A percentile compares a stretch with the other conserved stretches of the same genome.
Evolutionary conservation across 2,888 invertebrate species (phyloP).

Genomic region (Nomada goodeniana): DNA sequence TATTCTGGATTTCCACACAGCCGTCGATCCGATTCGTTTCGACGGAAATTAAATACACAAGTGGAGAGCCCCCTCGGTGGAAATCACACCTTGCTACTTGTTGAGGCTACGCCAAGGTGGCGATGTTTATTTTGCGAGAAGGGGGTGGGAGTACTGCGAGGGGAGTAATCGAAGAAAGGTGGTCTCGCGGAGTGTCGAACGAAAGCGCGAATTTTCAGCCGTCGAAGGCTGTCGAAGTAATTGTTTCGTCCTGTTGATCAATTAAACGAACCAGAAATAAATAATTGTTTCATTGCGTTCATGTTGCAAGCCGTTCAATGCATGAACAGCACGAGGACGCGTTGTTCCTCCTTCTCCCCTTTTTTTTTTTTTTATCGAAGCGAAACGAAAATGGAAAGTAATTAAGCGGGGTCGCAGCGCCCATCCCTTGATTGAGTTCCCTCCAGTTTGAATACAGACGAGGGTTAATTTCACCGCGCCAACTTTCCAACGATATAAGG

Average conservation of each 20-base stretch:
- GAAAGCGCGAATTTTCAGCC: too few species aligned
- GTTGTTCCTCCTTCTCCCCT: not conserved
- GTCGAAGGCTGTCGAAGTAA: too few species aligned
- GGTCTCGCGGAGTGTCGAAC: too few species aligned
- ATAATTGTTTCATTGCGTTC: too few species aligned
- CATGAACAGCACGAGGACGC: not conserved
- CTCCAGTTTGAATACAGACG: conserved; percentile 15
- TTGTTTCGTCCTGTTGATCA: too few species aligned
- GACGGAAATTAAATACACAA: conserved; percentile 82
- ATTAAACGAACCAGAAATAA: too few species aligned
- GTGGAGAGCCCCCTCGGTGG: conserved; percentile 50
- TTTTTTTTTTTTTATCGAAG: not conserved
- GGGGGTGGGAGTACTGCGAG: not conserved
- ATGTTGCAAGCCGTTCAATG: too few species aligned
- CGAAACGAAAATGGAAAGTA: not conserved
- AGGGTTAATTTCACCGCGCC: conserved; percentile 9
- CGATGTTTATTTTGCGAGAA: conserved; percentile 42
- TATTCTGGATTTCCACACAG: conserved; percentile 27
- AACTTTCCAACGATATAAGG: not conserved
- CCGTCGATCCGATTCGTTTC: conserved; percentile 76
- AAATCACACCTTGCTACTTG: conserved; percentile 79
- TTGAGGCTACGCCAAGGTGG: conserved; percentile 75
- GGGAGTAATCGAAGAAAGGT: not conserved
- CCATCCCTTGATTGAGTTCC: not conserved
- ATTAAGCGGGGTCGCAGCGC: conserved; percentile 7